Percentiles rank a stretch among this genome's conserved stretches.
Conservation (phyloP, 2,797 vertebrate species). For the Nyctibius grandis region DNA sequence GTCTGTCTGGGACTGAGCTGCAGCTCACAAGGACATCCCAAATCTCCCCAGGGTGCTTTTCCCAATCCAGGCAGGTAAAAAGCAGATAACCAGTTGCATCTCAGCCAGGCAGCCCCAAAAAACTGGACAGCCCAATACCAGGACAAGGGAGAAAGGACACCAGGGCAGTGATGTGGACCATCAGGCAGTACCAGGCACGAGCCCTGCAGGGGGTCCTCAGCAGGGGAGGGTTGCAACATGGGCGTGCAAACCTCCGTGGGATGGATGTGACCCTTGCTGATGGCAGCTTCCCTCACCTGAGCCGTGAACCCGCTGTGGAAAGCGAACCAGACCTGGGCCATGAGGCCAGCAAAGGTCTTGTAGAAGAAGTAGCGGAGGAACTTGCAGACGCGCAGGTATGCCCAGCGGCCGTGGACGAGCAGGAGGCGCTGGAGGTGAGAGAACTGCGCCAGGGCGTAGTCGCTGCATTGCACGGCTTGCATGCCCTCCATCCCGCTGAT, state of each 20-base stretch:
- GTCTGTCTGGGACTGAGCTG: not conserved
- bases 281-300: conserved; percentile 72
- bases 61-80: not conserved
- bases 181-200: fast-evolving
- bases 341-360: conserved; percentile 86
- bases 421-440: conserved; percentile 84
- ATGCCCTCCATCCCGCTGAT: conserved; percentile 86
- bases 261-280: not conserved
- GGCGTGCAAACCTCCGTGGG: fast-evolving
- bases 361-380: conserved; percentile 91
- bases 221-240: fast-evolving
- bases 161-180: not conserved
- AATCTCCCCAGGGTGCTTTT: not conserved
- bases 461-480: conserved; percentile 90
- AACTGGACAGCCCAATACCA: not conserved
- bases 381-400: conserved; percentile 84
- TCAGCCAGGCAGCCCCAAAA: not conserved
- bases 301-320: conserved; percentile 88
- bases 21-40: not conserved
- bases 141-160: not conserved
- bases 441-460: conserved; percentile 90
- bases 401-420: conserved; percentile 92
- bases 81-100: not conserved
- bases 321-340: conserved; percentile 89
- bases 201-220: not conserved